phyloP scores from a whole-genome alignment of 2,888 invertebrate species.

The Branchellion lobata region DNA sequence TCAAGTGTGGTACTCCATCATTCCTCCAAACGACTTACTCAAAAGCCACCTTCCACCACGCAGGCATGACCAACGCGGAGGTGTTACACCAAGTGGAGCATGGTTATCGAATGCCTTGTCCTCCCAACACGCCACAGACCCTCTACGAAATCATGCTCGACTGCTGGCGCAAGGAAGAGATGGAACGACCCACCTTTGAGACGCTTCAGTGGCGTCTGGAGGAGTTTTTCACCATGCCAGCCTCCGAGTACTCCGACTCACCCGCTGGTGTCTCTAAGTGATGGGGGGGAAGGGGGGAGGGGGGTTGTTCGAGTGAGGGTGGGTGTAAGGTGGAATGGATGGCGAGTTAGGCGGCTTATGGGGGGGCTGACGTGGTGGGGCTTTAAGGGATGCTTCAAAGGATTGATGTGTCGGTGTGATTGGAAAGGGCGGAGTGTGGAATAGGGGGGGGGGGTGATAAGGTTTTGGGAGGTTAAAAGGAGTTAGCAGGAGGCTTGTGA shows the following conservation, averaged over 20 bases:
- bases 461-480: neutral
- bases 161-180: constrained; percentile 88
- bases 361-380: neutral
- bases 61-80: constrained; percentile 99
- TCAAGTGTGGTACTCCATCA: too few species aligned
- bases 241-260: constrained; percentile 64
- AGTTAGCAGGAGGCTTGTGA: too few species aligned
- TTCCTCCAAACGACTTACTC: too few species aligned
- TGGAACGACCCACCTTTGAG: constrained; percentile 97
- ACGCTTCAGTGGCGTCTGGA: constrained; percentile 99
- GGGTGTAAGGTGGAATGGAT: neutral
- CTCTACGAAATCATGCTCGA: constrained; percentile 98
- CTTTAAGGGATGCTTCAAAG: neutral
- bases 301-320: neutral
- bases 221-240: constrained; percentile 98
- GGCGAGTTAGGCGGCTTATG: neutral
- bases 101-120: constrained; percentile 98
- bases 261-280: neutral
- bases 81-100: constrained; percentile 98
- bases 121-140: constrained; percentile 85
- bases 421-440: neutral
- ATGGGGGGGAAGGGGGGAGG: neutral
- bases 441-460: neutral
- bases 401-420: neutral
- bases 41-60: too few species aligned